These are phyloP conservation scores for Dichetophora obliterata DNA, from an alignment of 2,888 invertebrate genomes.

Conservation along the genomic window DNA sequence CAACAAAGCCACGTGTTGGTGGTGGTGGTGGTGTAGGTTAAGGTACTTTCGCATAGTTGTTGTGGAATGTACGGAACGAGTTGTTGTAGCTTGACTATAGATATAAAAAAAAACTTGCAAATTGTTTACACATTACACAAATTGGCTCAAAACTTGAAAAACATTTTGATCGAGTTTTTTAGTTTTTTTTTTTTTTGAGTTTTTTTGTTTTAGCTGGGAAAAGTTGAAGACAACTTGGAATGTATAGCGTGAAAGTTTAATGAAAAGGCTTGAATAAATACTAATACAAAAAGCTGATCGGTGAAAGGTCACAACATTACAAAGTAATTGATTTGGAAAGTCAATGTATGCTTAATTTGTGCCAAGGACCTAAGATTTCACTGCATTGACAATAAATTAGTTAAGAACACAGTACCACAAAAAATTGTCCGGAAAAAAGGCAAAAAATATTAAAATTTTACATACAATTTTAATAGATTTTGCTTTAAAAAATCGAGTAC, in stretches of 20 bases:
- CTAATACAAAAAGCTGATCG: neutral
- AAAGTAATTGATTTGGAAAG: neutral
- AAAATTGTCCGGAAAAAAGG: no score
- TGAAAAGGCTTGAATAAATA: neutral
- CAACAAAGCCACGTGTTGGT: neutral
- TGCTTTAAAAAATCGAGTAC: no score
- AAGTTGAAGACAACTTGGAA: slow-evolving; percentile 21
- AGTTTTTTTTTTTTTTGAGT: neutral
- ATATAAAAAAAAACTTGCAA: neutral
- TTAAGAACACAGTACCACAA: no score
- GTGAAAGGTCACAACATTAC: neutral
- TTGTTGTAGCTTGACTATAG: neutral
- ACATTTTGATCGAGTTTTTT: neutral
- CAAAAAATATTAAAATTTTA: no score
- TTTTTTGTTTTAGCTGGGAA: neutral
- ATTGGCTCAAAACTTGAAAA: slow-evolving; percentile 31
- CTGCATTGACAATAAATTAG: no score
- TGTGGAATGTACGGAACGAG: neutral
- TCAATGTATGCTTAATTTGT: no score
- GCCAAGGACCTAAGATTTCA: no score
- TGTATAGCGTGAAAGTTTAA: slow-evolving; percentile 8
- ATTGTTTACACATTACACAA: neutral
- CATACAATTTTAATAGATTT: no score
- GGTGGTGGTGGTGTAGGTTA: slow-evolving; percentile 24
- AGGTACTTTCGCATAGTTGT: slow-evolving; percentile 29